These are phyloP conservation scores for Taenioides sp. DNA, from an alignment of 2,797 vertebrate species.

Conservation along the genomic window DNA sequence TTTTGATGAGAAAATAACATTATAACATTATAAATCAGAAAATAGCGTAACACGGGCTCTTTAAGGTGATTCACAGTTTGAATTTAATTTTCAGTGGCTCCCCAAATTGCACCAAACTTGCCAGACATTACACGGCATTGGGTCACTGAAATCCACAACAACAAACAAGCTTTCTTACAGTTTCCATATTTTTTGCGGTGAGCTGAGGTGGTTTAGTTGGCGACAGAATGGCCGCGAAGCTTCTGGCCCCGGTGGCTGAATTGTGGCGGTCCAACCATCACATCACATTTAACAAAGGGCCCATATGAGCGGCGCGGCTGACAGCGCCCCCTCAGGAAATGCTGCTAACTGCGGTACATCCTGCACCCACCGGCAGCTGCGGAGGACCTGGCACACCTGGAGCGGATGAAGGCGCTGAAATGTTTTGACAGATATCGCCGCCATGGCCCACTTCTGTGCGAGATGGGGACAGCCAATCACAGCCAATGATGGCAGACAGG, in stretches of 20 bases:
- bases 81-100: constrained; percentile 31
- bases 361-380: constrained; percentile 21
- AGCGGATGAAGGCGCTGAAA: constrained; percentile 11
- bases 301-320: constrained; percentile 20
- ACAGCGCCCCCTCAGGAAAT: constrained; percentile 37
- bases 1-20: too few relatives aligned
- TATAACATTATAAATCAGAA: too few relatives aligned
- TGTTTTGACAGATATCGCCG: constrained; percentile 24
- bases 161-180: constrained; percentile 15
- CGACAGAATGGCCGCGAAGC: constrained; percentile 44
- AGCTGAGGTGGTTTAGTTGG: constrained; percentile 18
- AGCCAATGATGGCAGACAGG: background rate
- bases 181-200: constrained; percentile 31
- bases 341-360: constrained; percentile 29
- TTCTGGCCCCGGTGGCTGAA: constrained; percentile 28
- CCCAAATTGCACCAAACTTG: background rate
- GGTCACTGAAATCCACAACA: constrained; percentile 45
- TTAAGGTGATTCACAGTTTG: too few relatives aligned
- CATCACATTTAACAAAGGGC: constrained; percentile 48
- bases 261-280: constrained; percentile 46
- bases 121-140: constrained; percentile 16
- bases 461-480: background rate
- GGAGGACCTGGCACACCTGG: constrained; percentile 21
- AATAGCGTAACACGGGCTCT: too few relatives aligned
- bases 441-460: background rate